Conservation (phyloP, 2,888 invertebrate genomes). For the Aleiodes testaceus region DNA sequence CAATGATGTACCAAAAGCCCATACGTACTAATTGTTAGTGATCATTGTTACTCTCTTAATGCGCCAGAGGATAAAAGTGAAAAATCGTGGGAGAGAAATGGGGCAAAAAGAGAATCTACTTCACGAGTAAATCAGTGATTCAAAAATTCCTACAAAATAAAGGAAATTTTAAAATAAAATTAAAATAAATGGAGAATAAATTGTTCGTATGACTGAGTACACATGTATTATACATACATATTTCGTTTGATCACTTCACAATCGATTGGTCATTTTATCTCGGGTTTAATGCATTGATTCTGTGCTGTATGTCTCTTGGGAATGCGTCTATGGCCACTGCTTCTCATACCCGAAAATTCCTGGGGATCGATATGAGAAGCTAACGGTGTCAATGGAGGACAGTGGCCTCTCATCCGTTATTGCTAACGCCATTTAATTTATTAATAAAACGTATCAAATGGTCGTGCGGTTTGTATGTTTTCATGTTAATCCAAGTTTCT, state of each 20-base stretch:
- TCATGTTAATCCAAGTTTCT: not conserved
- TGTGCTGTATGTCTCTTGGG: slow-evolving; percentile 14
- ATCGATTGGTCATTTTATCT: slow-evolving; percentile 24
- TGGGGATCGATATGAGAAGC: slow-evolving; percentile 10
- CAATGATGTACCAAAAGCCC: slow-evolving; percentile 11
- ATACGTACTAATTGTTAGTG: slow-evolving; percentile 26
- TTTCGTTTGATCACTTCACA: slow-evolving; percentile 20
- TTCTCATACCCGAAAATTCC: slow-evolving; percentile 9
- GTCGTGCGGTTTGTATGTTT: not conserved
- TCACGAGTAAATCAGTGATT: too few relatives aligned
- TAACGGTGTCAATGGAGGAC: slow-evolving; percentile 24
- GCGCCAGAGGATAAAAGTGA: not conserved
- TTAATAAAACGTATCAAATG: slow-evolving; percentile 4
- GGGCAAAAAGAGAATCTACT: too few relatives aligned
- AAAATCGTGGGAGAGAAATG: not conserved
- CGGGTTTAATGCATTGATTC: slow-evolving; percentile 16
- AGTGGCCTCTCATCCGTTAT: slow-evolving; percentile 14
- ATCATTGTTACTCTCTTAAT: slow-evolving; percentile 5
- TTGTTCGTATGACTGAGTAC: not conserved
- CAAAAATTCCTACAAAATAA: too few relatives aligned
- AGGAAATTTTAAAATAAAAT: too few relatives aligned
- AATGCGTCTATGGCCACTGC: not conserved
- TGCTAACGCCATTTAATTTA: slow-evolving; percentile 3
- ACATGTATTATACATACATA: not conserved
- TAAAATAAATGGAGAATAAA: not conserved